These are phyloP conservation scores for Leucopsar rothschildi DNA, from an alignment of 2,113 vertebrate species.

Conservation along the genomic window DNA sequence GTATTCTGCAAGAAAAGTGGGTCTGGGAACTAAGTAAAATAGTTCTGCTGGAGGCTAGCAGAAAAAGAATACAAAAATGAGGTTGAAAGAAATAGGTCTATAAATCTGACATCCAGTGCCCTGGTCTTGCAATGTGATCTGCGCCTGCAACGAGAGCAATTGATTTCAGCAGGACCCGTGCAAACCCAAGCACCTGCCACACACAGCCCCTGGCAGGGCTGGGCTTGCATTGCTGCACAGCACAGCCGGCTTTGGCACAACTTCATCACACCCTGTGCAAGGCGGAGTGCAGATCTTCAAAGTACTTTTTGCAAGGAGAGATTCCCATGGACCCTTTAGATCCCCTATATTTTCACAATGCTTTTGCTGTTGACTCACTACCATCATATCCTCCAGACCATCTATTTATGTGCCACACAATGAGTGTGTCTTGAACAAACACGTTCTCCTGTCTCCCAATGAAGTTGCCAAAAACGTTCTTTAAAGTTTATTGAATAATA, in stretches of 20 bases:
- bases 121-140: neutral
- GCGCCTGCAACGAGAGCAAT: neutral
- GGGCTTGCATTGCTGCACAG: neutral
- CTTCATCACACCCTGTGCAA: rapidly evolving
- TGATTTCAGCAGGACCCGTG: neutral
- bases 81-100: constrained; percentile 28
- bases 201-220: neutral
- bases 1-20: neutral
- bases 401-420: too few relatives aligned
- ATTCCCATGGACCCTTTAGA: neutral
- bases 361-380: neutral
- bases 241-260: rapidly evolving
- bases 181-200: neutral
- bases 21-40: neutral
- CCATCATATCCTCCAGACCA: neutral
- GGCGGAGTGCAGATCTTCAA: rapidly evolving
- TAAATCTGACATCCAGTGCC: constrained; percentile 43
- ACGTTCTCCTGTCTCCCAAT: rapidly evolving
- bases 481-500: neutral
- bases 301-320: neutral
- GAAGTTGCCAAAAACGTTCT: neutral
- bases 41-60: neutral
- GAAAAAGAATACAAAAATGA: constrained; percentile 8
- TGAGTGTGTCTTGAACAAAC: neutral
- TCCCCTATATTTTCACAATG: neutral